A percentile compares a stretch with the other conserved stretches of the same genome.
These are phyloP conservation scores for Pharmacophagus antenor DNA, from an alignment of 2,888 invertebrate genomes.

Conservation along the genomic window DNA sequence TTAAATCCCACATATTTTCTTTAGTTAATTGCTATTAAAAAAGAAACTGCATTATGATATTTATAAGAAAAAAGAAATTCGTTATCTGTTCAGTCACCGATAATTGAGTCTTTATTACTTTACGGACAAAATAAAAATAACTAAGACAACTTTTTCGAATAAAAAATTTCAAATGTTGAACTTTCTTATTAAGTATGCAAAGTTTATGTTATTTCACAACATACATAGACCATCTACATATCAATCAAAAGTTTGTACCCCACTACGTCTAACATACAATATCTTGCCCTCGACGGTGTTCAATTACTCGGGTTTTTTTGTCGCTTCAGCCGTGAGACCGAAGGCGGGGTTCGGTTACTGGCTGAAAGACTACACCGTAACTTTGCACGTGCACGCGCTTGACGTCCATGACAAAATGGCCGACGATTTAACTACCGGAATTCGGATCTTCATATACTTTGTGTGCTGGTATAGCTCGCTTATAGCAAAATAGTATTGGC, in stretches of 20 bases:
- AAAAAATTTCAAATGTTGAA: too few relatives aligned
- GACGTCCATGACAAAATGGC: constrained; percentile 49
- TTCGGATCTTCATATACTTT: constrained; percentile 7
- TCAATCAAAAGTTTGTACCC: constrained; percentile 30
- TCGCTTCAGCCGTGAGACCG: constrained; percentile 54
- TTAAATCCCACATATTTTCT: too few relatives aligned
- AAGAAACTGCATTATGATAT: too few relatives aligned
- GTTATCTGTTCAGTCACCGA: too few relatives aligned
- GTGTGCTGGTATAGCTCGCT: not conserved
- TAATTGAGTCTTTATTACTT: too few relatives aligned
- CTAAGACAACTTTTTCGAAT: too few relatives aligned
- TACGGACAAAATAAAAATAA: too few relatives aligned
- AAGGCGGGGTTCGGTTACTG: constrained; percentile 69
- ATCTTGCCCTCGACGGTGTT: constrained; percentile 55
- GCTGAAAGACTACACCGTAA: constrained; percentile 71
- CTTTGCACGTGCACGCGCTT: constrained; percentile 63
- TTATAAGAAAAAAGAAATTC: too few relatives aligned
- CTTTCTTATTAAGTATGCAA: too few relatives aligned
- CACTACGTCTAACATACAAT: constrained; percentile 37
- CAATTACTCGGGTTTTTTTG: constrained; percentile 62
- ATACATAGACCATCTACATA: not conserved
- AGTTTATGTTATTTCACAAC: not conserved
- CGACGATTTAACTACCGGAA: constrained; percentile 32
- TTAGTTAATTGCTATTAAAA: too few relatives aligned
- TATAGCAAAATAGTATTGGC: not conserved